Percentiles rank a stretch among this genome's conserved stretches.
Conservation (phyloP, 2,113 vertebrate genomes). For the Pedetes capensis region DNA sequence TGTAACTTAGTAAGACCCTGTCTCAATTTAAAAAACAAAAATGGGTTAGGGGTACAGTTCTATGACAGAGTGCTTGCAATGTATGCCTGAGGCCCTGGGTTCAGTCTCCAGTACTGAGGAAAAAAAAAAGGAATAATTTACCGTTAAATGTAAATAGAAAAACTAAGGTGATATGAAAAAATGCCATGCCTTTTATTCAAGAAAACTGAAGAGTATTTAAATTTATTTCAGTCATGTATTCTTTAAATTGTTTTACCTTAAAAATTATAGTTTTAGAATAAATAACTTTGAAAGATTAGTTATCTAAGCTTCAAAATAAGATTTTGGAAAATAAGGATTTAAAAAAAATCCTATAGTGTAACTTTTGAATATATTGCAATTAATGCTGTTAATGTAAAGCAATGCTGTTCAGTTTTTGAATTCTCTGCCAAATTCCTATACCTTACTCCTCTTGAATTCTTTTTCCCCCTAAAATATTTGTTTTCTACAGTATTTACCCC, state of each 20-base stretch:
- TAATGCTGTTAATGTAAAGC: too few relatives aligned
- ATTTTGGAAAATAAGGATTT: conserved; percentile 30
- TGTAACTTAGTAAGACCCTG: too few relatives aligned
- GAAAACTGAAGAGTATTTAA: background rate
- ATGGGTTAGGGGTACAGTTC: too few relatives aligned
- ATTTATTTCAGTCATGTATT: background rate
- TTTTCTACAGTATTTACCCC: background rate
- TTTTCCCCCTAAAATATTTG: background rate
- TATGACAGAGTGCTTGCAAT: too few relatives aligned
- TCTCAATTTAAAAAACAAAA: too few relatives aligned
- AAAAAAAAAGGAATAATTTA: conserved; percentile 6
- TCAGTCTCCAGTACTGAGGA: too few relatives aligned
- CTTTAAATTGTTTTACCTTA: conserved; percentile 22
- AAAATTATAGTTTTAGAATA: conserved; percentile 6
- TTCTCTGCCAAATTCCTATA: background rate
- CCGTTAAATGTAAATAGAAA: conserved; percentile 34
- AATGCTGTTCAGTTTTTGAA: background rate
- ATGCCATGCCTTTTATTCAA: background rate
- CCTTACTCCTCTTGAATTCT: background rate
- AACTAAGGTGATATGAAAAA: background rate
- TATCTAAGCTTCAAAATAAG: background rate
- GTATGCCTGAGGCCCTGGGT: too few relatives aligned
- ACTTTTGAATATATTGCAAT: background rate
- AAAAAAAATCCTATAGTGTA: background rate
- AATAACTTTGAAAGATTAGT: background rate